Evolutionary conservation across 1,140 invertebrate genomes (phyloP).

Genomic region (Formica exsecta): DNA sequence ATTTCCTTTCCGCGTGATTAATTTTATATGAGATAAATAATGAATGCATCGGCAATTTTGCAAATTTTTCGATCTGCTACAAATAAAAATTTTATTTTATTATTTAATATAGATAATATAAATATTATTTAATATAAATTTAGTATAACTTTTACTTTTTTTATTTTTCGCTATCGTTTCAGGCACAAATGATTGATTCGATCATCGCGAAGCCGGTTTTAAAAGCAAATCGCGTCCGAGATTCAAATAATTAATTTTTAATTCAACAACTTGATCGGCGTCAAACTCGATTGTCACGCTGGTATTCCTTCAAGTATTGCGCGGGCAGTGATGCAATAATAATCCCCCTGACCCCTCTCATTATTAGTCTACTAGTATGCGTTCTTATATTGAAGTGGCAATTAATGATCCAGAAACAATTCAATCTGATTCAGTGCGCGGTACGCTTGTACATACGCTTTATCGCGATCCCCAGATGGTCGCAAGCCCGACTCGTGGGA

Average conservation of each 20-base stretch:
- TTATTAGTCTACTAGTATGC: background rate
- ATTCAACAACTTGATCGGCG: constrained; percentile 4
- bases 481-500: background rate
- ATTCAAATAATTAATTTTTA: constrained; percentile 12
- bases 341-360: constrained; percentile 11
- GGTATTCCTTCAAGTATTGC: background rate
- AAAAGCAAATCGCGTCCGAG: background rate
- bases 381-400: constrained; percentile 15
- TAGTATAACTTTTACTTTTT: too few species aligned
- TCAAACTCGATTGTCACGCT: constrained; percentile 12
- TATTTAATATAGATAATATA: too few species aligned
- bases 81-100: background rate
- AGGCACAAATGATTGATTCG: background rate
- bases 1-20: background rate
- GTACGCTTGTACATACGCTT: background rate
- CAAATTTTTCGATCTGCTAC: background rate
- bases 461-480: constrained; percentile 39
- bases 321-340: constrained; percentile 42
- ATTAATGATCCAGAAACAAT: constrained; percentile 62
- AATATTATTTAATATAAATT: too few species aligned
- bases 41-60: background rate
- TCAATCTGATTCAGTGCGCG: constrained; percentile 52
- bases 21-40: constrained; percentile 6
- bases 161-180: background rate
- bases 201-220: background rate